phyloP scores from a whole-genome alignment of 37 sponge, comb jelly and placozoan genomes.

The Haliclona indistincta region DNA sequence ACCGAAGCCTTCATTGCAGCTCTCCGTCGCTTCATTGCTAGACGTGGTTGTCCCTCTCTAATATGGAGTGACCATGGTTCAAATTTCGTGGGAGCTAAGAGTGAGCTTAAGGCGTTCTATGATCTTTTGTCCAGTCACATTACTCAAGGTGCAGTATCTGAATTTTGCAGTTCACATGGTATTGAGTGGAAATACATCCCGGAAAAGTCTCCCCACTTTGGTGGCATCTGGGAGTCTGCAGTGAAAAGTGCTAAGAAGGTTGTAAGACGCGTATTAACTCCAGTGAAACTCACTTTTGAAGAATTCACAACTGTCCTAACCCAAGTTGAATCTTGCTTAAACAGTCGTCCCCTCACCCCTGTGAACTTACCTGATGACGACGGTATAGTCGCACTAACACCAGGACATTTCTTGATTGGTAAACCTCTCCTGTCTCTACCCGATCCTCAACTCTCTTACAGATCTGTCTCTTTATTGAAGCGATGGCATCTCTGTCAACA shows the following conservation, averaged over 20 bases:
- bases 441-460: not conserved
- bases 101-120: slow-evolving; percentile 14
- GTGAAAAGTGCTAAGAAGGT: slow-evolving; percentile 6
- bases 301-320: slow-evolving; percentile 23
- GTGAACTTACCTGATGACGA: slow-evolving; percentile 18
- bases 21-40: slow-evolving; percentile 21
- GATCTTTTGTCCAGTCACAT: slow-evolving; percentile 4
- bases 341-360: slow-evolving; percentile 27
- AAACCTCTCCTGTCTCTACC: slow-evolving; percentile 15
- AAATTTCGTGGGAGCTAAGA: slow-evolving; percentile 33
- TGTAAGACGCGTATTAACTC: not conserved
- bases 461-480: slow-evolving; percentile 9
- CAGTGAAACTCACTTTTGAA: slow-evolving; percentile 26
- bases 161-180: slow-evolving; percentile 5
- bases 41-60: slow-evolving; percentile 12
- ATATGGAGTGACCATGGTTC: slow-evolving; percentile 33
- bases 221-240: slow-evolving; percentile 16
- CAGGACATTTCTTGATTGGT: slow-evolving; percentile 38
- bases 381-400: slow-evolving; percentile 25
- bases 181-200: slow-evolving; percentile 25
- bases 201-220: slow-evolving; percentile 25
- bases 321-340: slow-evolving; percentile 31
- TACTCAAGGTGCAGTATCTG: slow-evolving; percentile 10
- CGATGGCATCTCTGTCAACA: slow-evolving; percentile 27
- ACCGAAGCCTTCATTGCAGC: slow-evolving; percentile 29